Conservation (phyloP, 2,797 vertebrate species). For the Hippopotamyrus pictus region DNA sequence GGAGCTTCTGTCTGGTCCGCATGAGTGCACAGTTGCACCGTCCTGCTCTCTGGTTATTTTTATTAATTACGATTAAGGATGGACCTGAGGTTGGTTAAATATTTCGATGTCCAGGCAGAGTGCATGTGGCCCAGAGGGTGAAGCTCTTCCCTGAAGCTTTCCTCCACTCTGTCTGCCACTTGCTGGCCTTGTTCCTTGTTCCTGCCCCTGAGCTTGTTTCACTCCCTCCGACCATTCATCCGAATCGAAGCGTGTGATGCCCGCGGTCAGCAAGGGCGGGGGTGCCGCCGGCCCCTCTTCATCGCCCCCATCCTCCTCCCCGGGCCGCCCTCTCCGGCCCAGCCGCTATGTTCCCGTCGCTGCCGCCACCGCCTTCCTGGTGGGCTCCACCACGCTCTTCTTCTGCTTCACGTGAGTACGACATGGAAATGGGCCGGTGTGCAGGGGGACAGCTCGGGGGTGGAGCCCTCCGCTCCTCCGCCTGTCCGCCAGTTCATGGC, state of each 20-base stretch:
- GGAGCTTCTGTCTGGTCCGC: neutral
- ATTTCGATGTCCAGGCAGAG: neutral
- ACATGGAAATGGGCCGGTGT: neutral
- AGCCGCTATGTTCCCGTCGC: conserved; percentile 93
- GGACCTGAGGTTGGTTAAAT: neutral
- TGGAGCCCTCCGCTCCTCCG: neutral
- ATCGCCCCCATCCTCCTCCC: conserved; percentile 55
- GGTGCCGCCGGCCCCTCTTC: conserved; percentile 60
- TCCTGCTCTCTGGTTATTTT: neutral
- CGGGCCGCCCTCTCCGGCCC: conserved; percentile 76
- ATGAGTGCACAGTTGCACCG: neutral
- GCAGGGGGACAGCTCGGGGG: neutral
- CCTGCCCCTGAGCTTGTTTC: neutral
- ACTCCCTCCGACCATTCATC: neutral
- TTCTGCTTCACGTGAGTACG: conserved; percentile 96
- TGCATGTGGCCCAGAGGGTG: neutral
- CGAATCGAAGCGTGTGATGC: conserved; percentile 53
- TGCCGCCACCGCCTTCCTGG: conserved; percentile 90
- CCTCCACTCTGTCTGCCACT: neutral
- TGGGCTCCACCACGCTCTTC: conserved; percentile 94
- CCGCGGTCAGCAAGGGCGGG: conserved; percentile 61
- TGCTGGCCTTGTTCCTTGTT: neutral
- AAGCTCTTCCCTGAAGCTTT: neutral
- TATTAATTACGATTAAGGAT: neutral
- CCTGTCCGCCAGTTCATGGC: neutral